Conservation (phyloP, 1,140 invertebrate genomes). For the Drosophila punjabiensis region DNA sequence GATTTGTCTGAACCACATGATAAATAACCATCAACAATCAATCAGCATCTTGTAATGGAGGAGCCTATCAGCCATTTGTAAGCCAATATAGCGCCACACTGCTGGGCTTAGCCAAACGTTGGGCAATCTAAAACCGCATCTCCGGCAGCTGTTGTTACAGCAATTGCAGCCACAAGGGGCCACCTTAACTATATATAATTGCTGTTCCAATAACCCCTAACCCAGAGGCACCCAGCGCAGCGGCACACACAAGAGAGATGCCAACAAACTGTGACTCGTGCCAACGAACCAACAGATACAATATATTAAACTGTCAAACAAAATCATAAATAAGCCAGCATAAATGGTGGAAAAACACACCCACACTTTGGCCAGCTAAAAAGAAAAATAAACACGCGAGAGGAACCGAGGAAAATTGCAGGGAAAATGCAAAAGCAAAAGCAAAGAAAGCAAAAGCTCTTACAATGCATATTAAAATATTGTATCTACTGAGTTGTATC, state of each 20-base stretch:
- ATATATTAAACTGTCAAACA: constrained; percentile 67
- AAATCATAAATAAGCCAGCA: constrained; percentile 58
- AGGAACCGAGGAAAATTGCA: constrained; percentile 5
- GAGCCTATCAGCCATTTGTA: constrained; percentile 18
- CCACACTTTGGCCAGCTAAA: constrained; percentile 24
- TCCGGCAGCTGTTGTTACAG: constrained; percentile 44
- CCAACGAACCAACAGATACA: constrained; percentile 51
- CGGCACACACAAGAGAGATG: constrained; percentile 40
- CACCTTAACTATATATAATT: constrained; percentile 59
- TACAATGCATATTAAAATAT: constrained; percentile 25
- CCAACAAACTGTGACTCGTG: constrained; percentile 53
- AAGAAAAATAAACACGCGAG: constrained; percentile 9
- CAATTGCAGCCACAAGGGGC: constrained; percentile 43
- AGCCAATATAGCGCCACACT: constrained; percentile 42
- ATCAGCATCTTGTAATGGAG: constrained; percentile 42
- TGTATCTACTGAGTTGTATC: constrained; percentile 20
- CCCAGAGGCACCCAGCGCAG: constrained; percentile 46
- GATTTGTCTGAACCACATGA: constrained; percentile 19
- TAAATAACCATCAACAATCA: constrained; percentile 47
- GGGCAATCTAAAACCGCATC: constrained; percentile 57
- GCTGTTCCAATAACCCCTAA: constrained; percentile 74
- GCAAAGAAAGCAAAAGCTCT: constrained; percentile 7
- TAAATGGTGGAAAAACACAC: constrained; percentile 41
- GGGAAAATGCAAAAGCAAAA: constrained; percentile 13
- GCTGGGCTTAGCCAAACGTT: constrained; percentile 42